Percentiles rank a stretch among this genome's conserved stretches.
These are phyloP conservation scores for Calonectris borealis DNA, from an alignment of 2,113 vertebrate genomes.

Conservation along the genomic window DNA sequence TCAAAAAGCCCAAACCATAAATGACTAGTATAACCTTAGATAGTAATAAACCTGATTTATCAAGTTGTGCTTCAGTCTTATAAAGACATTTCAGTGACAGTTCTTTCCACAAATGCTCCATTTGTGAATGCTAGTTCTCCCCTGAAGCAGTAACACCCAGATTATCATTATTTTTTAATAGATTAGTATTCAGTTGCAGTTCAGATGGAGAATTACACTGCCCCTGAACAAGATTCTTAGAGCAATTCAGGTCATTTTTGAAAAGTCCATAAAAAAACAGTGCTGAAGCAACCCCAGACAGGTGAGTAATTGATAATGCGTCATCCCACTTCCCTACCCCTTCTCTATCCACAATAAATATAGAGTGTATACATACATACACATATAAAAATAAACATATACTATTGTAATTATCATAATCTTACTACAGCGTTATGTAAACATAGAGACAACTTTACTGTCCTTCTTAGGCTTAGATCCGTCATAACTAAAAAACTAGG, in stretches of 20 bases:
- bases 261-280: neutral
- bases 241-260: neutral
- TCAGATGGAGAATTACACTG: neutral
- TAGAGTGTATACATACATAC: neutral
- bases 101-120: neutral
- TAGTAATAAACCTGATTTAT: slow-evolving; percentile 16
- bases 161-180: neutral
- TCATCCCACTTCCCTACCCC: neutral
- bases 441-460: neutral
- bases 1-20: slow-evolving; percentile 39
- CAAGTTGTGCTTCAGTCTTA: neutral
- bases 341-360: neutral
- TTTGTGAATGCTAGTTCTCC: neutral
- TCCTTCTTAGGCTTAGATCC: neutral
- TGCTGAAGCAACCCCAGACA: neutral
- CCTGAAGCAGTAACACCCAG: neutral
- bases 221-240: neutral
- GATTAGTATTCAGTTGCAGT: neutral
- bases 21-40: neutral
- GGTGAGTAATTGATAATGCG: neutral
- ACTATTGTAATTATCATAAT: neutral
- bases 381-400: neutral
- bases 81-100: neutral
- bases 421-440: neutral
- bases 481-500: neutral